Percentiles rank a stretch among this genome's conserved stretches.
Evolutionary conservation across 2,888 invertebrate genomes (phyloP).

Genomic region (Gnatocerus cornutus): DNA sequence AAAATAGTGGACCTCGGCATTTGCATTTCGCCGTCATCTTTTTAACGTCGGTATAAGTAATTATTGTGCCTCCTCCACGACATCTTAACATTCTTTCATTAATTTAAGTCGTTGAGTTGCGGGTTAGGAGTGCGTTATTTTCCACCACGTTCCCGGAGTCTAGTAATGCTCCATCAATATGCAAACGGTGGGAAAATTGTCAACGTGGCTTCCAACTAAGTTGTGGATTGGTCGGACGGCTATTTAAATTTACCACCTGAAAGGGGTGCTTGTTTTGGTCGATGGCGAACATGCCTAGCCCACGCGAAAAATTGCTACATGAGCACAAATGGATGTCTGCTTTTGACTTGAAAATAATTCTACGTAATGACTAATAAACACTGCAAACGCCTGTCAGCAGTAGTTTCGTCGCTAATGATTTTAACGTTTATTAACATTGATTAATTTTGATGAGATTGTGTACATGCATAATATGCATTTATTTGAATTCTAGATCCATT

Average conservation of each 20-base stretch:
- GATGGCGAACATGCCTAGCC: no score
- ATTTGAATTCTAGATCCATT: no score
- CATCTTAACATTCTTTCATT: constrained; percentile 27
- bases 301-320: no score
- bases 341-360: no score
- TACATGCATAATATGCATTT: no score
- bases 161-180: constrained; percentile 41
- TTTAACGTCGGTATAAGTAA: constrained; percentile 17
- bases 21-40: constrained; percentile 13
- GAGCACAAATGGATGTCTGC: no score
- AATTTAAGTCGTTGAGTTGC: constrained; percentile 7
- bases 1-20: constrained; percentile 19
- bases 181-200: constrained; percentile 28
- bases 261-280: constrained; percentile 15
- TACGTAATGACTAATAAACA: no score
- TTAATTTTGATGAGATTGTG: no score
- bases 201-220: constrained; percentile 6
- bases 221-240: constrained; percentile 4
- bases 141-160: constrained; percentile 3
- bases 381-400: no score
- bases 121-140: constrained; percentile 11
- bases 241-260: constrained; percentile 11
- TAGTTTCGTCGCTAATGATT: no score
- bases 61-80: background rate
- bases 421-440: no score